phyloP scores from a whole-genome alignment of 2,888 invertebrate genomes.

The Willowsia nigromaculata region DNA sequence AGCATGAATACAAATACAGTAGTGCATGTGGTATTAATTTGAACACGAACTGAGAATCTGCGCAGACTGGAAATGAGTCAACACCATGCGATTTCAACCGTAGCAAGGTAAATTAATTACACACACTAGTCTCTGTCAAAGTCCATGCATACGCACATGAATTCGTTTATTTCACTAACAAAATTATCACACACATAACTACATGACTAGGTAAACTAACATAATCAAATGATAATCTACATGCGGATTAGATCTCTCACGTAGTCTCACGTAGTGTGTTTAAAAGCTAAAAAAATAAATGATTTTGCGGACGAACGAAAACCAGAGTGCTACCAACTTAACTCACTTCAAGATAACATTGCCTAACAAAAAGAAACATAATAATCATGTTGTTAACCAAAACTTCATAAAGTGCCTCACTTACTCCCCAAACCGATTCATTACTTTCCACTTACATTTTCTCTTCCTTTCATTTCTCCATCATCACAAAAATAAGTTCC shows the following conservation, averaged over 20 bases:
- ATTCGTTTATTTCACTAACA: not conserved
- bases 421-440: not conserved
- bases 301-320: constrained; percentile 6
- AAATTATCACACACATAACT: not conserved
- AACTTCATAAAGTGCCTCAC: not conserved
- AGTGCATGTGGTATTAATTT: constrained; percentile 35
- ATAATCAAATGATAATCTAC: not conserved
- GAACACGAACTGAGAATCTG: not conserved
- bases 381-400: not conserved
- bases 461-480: not conserved
- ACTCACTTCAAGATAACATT: not conserved
- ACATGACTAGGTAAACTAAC: not conserved
- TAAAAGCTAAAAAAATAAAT: not conserved
- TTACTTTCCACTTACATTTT: not conserved
- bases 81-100: constrained; percentile 50
- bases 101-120: constrained; percentile 68
- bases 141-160: not conserved
- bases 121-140: constrained; percentile 34
- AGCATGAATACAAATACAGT: not conserved
- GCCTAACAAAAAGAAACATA: not conserved
- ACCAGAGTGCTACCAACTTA: not conserved
- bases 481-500: not conserved
- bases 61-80: constrained; percentile 18
- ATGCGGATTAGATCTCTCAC: no score
- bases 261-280: not conserved